phyloP scores from a whole-genome alignment of 2,888 invertebrate genomes.

The Drosophila cognata region DNA sequence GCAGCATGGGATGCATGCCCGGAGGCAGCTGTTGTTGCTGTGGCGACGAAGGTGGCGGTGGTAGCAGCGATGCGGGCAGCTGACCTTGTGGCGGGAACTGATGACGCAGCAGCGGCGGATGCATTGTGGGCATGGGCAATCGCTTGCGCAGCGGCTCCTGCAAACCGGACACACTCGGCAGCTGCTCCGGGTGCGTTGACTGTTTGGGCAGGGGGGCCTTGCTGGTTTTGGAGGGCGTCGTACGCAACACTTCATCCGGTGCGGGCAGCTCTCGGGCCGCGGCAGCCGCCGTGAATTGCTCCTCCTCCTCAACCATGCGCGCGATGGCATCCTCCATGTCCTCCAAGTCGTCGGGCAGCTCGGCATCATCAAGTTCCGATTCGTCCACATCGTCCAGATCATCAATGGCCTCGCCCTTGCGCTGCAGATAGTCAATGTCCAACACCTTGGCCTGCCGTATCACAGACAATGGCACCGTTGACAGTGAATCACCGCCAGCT shows the following conservation, averaged over 20 bases:
- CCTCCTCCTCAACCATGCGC: conserved; percentile 88
- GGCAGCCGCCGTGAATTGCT: conserved; percentile 87
- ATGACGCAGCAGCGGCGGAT: conserved; percentile 83
- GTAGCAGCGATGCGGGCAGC: conserved; percentile 63
- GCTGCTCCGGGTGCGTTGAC: conserved; percentile 34
- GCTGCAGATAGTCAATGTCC: conserved; percentile 84
- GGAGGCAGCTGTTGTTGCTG: conserved; percentile 48
- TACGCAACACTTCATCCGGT: conserved; percentile 81
- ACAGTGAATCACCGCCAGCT: conserved; percentile 78
- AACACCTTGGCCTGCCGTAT: conserved; percentile 85
- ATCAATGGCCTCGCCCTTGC: conserved; percentile 82
- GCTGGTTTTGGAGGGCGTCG: conserved; percentile 50
- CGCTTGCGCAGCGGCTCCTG: conserved; percentile 85
- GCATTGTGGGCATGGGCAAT: conserved; percentile 84
- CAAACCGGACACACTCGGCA: conserved; percentile 79
- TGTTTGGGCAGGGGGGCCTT: conserved; percentile 45
- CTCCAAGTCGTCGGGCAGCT: conserved; percentile 85
- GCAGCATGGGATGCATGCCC: conserved; percentile 75
- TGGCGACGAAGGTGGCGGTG: conserved; percentile 61
- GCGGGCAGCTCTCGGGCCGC: conserved; percentile 86
- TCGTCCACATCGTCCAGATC: conserved; percentile 82
- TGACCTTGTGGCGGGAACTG: conserved; percentile 68
- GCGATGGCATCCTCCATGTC: conserved; percentile 86
- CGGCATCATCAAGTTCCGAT: conserved; percentile 83
- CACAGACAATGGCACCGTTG: conserved; percentile 84